Conservation (phyloP, 2,113 vertebrate genomes). For the Erinaceus europaeus region DNA sequence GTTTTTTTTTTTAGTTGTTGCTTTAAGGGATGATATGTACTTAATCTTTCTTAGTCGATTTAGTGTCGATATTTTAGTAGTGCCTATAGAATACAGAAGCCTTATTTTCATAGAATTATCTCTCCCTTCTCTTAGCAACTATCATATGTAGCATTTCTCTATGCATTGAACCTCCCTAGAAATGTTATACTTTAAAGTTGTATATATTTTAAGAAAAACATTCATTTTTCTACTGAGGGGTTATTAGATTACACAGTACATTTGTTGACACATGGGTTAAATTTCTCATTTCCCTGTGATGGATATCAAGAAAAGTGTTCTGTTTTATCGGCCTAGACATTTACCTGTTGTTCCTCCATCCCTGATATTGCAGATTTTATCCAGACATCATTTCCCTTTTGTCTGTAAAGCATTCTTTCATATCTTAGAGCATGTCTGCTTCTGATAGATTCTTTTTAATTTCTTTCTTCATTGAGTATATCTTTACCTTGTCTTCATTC, state of each 20-base stretch:
- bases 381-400: not conserved
- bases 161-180: not conserved
- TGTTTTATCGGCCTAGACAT: not conserved
- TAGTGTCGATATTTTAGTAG: not conserved
- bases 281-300: no score
- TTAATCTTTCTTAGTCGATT: not conserved
- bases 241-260: no score
- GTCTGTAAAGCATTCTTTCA: not conserved
- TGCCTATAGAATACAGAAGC: not conserved
- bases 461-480: not conserved
- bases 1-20: not conserved
- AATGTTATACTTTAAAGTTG: not conserved
- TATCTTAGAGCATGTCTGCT: not conserved
- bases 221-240: no score
- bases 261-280: no score
- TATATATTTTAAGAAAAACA: not conserved
- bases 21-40: not conserved
- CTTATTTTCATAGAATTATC: not conserved
- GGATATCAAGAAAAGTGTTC: not conserved
- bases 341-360: not conserved
- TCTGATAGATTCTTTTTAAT: not conserved
- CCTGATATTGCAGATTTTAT: not conserved
- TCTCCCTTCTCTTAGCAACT: not conserved
- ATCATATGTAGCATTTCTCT: no score
- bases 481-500: conserved; percentile 24